Base-by-base conservation (phyloP, 1,140 invertebrate genomes). In the Drosophila gunungcola region DNA sequence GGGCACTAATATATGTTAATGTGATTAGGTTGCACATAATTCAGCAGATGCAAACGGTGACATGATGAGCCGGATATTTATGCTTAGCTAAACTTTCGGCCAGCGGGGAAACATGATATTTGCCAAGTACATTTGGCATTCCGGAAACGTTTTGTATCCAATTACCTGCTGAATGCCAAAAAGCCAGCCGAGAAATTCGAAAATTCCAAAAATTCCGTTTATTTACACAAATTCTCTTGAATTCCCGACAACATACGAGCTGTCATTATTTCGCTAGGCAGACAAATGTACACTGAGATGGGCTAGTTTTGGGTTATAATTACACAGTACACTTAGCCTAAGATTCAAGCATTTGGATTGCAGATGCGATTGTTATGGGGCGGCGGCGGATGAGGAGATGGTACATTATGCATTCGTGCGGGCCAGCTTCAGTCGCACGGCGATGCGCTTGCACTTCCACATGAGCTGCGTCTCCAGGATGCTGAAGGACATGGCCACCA, bases 401-500 rank as follows among this genome's bases (percentile, higher is more conserved):
- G 3, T 1, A 7, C 21, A 61, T 57, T 64, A 91, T 80, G 80
- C 91, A 76, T 92, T 78, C 41, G 76, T 73, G 62, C 75, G 79
- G 53, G 90, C 64, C 63, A 92, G 72, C 90, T 92, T 92, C 83
- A 92, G 85, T 91, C 91, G 82, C 43, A 92, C 90, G 9, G 95
- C 96, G 75, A 96, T 92, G 53, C 95, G 94, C 84, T 94, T 94
- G 93, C 96, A 96, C 80, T 96, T 95, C 69, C 95, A 93, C 41
- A 97, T 95, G 1, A 98, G 95, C 92, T 98, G 97, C 69, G 98
- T 97, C 92, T 98, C 97, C 63, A 98, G 95, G 34, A 98, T 94
- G 91, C 96, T 97, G 88, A 98, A 98, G 55, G 97, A 97, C 97
- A 98, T 98, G 1, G 97, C 97, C 75, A 98, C 95, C 34, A 98